These are phyloP conservation scores for Rotaria socialis DNA, from an alignment of 2,888 invertebrate genomes.

Conservation along the genomic window DNA sequence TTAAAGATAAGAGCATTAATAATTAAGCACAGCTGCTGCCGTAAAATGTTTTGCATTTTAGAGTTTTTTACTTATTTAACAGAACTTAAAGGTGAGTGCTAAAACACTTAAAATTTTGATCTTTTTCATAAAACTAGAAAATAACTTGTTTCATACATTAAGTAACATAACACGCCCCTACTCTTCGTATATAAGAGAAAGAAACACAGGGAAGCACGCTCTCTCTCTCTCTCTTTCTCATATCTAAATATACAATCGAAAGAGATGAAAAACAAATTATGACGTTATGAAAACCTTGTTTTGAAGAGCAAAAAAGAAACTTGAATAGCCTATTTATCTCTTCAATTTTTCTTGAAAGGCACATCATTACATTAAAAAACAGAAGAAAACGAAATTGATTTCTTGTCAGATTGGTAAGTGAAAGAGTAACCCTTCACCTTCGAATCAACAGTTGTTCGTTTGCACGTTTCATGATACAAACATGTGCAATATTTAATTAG, in stretches of 20 bases:
- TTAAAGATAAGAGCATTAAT: neutral
- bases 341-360: neutral
- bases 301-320: neutral
- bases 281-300: slow-evolving; percentile 6
- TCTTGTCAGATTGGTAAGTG: neutral
- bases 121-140: neutral
- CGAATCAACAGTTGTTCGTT: neutral
- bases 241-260: neutral
- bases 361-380: neutral
- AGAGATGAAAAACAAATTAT: neutral
- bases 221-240: neutral
- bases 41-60: neutral
- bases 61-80: neutral
- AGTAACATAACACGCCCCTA: neutral
- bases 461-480: neutral
- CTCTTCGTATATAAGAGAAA: neutral
- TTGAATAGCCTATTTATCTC: neutral
- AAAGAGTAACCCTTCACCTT: neutral
- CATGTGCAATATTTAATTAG: neutral
- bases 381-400: neutral
- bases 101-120: neutral
- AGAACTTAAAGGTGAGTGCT: slow-evolving; percentile 8
- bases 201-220: neutral
- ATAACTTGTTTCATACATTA: neutral
- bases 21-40: neutral